Evolutionary conservation across 1,140 invertebrate species (phyloP), one percentile per base, ranked within the genome.

Genomic region (Drosophila ercepeae): DNA sequence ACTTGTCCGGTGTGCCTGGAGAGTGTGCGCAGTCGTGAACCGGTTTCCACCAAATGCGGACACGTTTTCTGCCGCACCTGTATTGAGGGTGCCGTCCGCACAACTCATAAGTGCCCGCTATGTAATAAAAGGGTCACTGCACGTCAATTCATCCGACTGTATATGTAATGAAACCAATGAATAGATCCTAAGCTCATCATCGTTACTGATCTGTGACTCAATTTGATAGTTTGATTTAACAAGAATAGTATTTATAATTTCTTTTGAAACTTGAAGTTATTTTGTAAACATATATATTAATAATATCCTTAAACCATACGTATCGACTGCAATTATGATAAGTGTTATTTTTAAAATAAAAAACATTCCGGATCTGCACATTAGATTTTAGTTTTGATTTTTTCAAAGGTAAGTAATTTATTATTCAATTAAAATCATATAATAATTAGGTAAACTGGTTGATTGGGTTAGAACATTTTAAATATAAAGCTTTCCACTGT

Each of bases 1-100:
- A 89, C 60, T 18, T 88, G 82, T 6, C 83, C 82, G 0, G 65
- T 88, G 13, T 88, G 82, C n/a, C 13, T 88, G 21, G 84, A 89
- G 0, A 4, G 16, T 0, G 77, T 65, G 1, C 44, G 25, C 1
- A n/a, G 4, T 0, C 70, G 65, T 3, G 53, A 78, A 1, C 83
- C 83, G 0, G 50, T 45, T 9, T 41, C 84, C 9, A 88, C 82
- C 11, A 65, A 61, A 13, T 88, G 82, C 11, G 82, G 82, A 0
- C 82, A 88, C 16, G 54, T 88, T 11, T 88, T 88, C 11, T 88
- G 82, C 23, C 67, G 58, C 0, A 9, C 1, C 0, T 88, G 82
- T 29, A 71, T 88, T 0, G n/a, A 61, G 14, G 7, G 34, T 13
- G 78, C 67, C 8, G 27, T 76, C 11, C 32, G 25, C 2, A 8